Evolutionary conservation across 2,888 invertebrate genomes (phyloP), one percentile per base, ranked within the genome.

Genomic region (Polydesmus complanatus): DNA sequence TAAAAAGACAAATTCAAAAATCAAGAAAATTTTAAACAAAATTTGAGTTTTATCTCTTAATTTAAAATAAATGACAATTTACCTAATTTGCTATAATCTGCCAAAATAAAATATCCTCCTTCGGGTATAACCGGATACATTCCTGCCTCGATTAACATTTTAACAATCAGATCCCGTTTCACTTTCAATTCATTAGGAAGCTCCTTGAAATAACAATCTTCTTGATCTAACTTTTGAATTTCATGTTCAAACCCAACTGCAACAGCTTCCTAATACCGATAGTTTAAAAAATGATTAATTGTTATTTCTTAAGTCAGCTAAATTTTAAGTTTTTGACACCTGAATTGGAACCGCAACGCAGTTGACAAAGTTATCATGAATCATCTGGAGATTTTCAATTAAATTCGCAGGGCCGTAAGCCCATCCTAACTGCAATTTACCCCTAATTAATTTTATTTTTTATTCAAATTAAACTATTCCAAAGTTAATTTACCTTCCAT

Each of bases 41-140:
- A 57, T 26, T 60, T 27, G 26, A 60, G 5, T 22, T 11, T 19
- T 19, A n/a, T n/a, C n/a, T n/a, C n/a, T n/a, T n/a, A 47, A 14
- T 47, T 14, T 47, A 11, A 47, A 47, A 47, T 14, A 47, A 11
- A 47, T 47, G 48, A 47, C 11, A 47, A 25, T 23, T 74, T 72
- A 84, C 85, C 81, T 64, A 92, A 74, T 3, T 82, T 77, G 11
- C 85, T 82, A 85, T 90, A 94, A 75, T 98, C 92, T 1, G 95
- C 95, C 58, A 98, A 73, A 80, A 99, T 86, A 72, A 98, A 99
- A 75, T 96, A 99, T 0, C 98, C 97, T 2, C 93, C 95, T 68
- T 97, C 92, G 0, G 98, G 98, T 61, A 95, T 77, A 0, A 89
- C 89, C 0, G 96, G 93, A 49, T 81, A 82, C 83, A 97, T 88